These are phyloP conservation scores for Troides aeacus DNA, from an alignment of 2,888 invertebrate genomes.

Conservation along the genomic window DNA sequence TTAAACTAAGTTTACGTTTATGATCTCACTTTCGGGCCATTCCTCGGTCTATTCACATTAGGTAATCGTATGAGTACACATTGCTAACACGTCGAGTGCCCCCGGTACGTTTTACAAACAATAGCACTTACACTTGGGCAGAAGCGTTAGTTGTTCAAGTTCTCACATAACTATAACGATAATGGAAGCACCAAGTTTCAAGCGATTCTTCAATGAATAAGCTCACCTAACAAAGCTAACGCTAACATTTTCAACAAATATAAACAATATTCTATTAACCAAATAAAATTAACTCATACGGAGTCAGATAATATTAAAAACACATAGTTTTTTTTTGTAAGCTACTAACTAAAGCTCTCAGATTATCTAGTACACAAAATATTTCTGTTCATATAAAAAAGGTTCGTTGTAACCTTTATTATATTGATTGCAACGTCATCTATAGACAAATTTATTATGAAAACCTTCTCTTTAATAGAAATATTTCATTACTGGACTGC, in stretches of 20 bases:
- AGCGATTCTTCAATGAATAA: background rate
- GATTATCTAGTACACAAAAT: no score
- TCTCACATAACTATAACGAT: background rate
- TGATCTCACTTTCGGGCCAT: no score
- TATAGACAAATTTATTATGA: no score
- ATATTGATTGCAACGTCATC: no score
- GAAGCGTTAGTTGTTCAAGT: conserved; percentile 2
- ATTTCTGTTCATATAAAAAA: no score
- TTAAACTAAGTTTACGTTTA: background rate
- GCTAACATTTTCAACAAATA: background rate
- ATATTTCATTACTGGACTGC: no score
- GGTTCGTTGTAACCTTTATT: no score
- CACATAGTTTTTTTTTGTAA: no score
- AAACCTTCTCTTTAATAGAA: no score
- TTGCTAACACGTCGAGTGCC: background rate
- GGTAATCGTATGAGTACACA: conserved; percentile 1
- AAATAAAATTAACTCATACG: no score
- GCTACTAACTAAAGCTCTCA: no score
- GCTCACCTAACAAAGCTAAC: background rate
- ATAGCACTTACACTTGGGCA: background rate
- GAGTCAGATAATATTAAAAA: no score
- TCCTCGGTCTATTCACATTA: background rate
- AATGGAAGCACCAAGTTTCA: background rate
- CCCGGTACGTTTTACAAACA: conserved; percentile 1
- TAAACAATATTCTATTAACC: background rate